Conservation (phyloP, 1,140 invertebrate species). For the Galleria mellonella region DNA sequence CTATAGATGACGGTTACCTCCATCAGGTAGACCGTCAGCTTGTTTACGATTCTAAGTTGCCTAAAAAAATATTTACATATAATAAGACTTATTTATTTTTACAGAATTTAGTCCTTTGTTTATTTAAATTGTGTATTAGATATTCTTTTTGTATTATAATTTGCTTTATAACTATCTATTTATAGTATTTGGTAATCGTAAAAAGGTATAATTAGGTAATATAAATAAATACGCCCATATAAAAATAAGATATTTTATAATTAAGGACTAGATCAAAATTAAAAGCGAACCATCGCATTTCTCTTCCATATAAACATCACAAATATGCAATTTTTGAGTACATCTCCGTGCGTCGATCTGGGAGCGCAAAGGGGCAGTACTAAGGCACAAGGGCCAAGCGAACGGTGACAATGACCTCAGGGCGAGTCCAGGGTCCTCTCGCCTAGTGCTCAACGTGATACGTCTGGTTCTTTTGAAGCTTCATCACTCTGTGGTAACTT, state of each 20-base stretch:
- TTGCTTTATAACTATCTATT: too few species aligned
- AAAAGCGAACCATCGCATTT: constrained; percentile 45
- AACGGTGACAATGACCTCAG: constrained; percentile 47
- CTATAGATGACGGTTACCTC: too few species aligned
- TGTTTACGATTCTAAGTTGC: too few species aligned
- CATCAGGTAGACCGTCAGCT: too few species aligned
- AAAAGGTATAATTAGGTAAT: neutral
- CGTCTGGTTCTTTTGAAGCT: constrained; percentile 43
- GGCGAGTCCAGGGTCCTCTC: constrained; percentile 49
- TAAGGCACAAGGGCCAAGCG: constrained; percentile 28
- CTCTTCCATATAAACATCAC: constrained; percentile 55
- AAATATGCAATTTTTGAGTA: constrained; percentile 46
- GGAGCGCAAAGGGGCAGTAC: constrained; percentile 27
- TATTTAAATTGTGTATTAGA: too few species aligned
- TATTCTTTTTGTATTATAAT: too few species aligned
- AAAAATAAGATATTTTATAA: constrained; percentile 28
- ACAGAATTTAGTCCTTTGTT: too few species aligned
- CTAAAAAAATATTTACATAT: too few species aligned
- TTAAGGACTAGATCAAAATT: constrained; percentile 64
- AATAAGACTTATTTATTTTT: too few species aligned
- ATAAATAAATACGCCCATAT: constrained; percentile 21
- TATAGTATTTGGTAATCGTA: too few species aligned
- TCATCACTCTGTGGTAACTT: constrained; percentile 28
- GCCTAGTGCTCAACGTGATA: constrained; percentile 54
- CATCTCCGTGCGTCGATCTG: constrained; percentile 42